Base-by-base conservation (phyloP, 2,888 invertebrate genomes). In the Agapostemon virescens region DNA sequence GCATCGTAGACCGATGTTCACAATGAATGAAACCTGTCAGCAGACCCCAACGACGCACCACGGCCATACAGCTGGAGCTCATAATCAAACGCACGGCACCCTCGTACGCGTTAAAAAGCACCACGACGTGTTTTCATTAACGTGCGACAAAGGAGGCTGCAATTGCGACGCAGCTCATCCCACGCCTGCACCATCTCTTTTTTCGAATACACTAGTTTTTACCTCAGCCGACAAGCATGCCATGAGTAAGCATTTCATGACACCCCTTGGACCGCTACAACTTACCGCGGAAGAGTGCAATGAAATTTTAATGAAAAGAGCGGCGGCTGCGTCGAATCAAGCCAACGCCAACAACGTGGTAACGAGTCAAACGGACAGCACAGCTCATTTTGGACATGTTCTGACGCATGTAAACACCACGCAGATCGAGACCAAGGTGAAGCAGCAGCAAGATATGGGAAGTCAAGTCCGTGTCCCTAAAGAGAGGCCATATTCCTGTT, bases 401-500 rank as follows among this genome's bases (percentile, higher is more conserved):
- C 85, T 92, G 42, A 91, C 90, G 0, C 93, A 93, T 85, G 91
- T 92, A 7, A 92, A 92, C 93, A 93, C 90, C 90, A 93, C 88
- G 90, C 95, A 91, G 93, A 94, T 92, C 36, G 93, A 92, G 72
- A 90, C 94, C 73, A 95, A 95, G 87, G 91, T 94, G 0, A 95
- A 95, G 81, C 94, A 94, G 84, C 94, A 95, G 85, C 95, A 95
- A 1, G 95, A 95, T 30, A 95, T 95, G 55, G 93, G 94, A 0
- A 94, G 94, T 61, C 93, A 93, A 88, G 95, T 94, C n/a, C 90
- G 92, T 5, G 92, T 92, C 20, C 92, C 93, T 3, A 96, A 96
- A 91, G 96, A 96, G 92, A 93, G 97, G 33, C 97, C 97, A 4
- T 97, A 96, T 90, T 96, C 96, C 23, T 97, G 97, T 91, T 95